Percentiles rank a stretch among this genome's conserved stretches.
Conservation (phyloP, 2,113 vertebrate species). For the Carassius auratus region DNA sequence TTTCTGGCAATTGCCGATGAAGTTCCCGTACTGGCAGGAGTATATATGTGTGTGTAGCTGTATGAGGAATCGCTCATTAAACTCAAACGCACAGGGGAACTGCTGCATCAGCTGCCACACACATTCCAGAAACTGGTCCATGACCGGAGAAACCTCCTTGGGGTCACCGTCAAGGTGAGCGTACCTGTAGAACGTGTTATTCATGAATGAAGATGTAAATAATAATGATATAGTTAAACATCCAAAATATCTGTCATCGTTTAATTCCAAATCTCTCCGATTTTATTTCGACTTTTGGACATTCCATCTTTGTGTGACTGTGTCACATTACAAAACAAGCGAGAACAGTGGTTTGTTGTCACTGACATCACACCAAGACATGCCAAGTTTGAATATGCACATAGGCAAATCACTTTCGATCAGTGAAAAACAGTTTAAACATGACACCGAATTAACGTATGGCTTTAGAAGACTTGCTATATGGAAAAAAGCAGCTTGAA, state of each 20-base stretch:
- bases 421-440: background rate
- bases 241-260: background rate
- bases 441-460: background rate
- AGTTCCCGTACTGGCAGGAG: conserved; percentile 94
- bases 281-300: background rate
- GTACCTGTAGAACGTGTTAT: conserved; percentile 75
- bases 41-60: conserved; percentile 87
- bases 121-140: conserved; percentile 96
- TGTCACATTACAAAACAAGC: background rate
- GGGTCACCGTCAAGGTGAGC: conserved; percentile 91
- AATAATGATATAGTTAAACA: background rate
- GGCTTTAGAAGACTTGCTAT: background rate
- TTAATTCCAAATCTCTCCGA: background rate
- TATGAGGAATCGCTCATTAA: conserved; percentile 92
- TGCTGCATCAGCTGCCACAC: conserved; percentile 95
- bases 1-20: conserved; percentile 90
- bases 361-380: background rate
- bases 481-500: background rate
- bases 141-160: conserved; percentile 93
- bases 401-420: background rate
- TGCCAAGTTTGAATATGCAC: background rate
- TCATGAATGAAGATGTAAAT: background rate
- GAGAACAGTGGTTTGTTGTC: background rate
- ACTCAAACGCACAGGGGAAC: conserved; percentile 96
- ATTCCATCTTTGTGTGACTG: background rate